Evolutionary conservation across 2,797 vertebrate genomes (phyloP), one percentile per base, ranked within the genome.

Genomic region (Pseudomugil gertrudae): DNA sequence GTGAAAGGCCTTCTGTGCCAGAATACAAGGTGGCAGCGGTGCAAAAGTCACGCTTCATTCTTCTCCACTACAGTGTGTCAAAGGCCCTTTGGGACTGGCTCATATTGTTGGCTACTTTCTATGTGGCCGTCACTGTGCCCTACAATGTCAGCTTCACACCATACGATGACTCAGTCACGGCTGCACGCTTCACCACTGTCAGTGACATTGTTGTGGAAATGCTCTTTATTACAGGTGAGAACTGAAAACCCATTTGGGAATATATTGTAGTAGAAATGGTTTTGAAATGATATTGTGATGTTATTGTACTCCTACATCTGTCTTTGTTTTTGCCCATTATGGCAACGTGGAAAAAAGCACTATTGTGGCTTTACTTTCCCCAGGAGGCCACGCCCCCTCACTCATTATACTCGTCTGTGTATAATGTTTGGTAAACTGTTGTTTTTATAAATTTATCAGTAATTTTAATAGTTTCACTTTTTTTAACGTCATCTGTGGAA

Each of bases 31-130:
- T 98, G 82, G 96, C 96, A 23, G 94, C 96, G 0, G 93, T 97
- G 68, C 94, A 96, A 94, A 97, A 96, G 83, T 96, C 98, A 1
- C 95, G 95, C 88, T 98, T 97, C 94, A 96, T 99, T 90, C 93
- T 99, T 84, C 95, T 99, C 67, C 98, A 99, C 93, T 99, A 98
- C 90, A 98, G 97, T 65, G 81, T 97, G 86, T 97, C 94, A 74
- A 99, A 99, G 86, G 96, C 97, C 0, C 79, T 98, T 76, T 98
- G 97, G 98, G 98, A 99, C 73, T 98, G 96, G 95, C 91, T 99
- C 72, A 99, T 98, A 74, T 95, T 99, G 55, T 80, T 99, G 43
- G 97, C 98, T 63, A 99, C 98, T 58, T 98, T 99, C 93, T 98
- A 99, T 0, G 96, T 99, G 63, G 97, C 97, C 0, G 87, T 99